A percentile compares a stretch with the other conserved stretches of the same genome.
Conservation (phyloP, 53 echinoderm and acorn worm species). For the Arbacia lixula region DNA sequence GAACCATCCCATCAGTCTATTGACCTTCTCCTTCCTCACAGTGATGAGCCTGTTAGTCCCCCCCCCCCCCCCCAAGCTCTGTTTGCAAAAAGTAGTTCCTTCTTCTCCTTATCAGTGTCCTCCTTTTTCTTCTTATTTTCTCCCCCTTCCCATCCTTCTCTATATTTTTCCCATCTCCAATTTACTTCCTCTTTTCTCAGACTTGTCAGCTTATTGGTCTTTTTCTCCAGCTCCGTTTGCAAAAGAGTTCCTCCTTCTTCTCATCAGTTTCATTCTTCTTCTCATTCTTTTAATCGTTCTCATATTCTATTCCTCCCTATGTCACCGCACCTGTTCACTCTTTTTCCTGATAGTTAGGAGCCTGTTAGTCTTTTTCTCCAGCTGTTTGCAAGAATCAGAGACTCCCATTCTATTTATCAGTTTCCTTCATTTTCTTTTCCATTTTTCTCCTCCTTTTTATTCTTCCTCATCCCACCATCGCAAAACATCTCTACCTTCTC, state of each 20-base stretch:
- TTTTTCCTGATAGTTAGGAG: conserved; percentile 68
- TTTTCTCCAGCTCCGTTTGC: conserved; percentile 73
- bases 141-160: too few species aligned
- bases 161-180: too few species aligned
- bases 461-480: too few species aligned
- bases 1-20: too few species aligned
- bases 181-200: conserved; percentile 82
- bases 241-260: too few species aligned
- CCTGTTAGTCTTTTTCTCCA: conserved; percentile 81
- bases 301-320: not conserved
- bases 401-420: too few species aligned
- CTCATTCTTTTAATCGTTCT: not conserved
- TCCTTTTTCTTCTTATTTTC: not conserved
- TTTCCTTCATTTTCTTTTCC: too few species aligned
- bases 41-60: too few species aligned
- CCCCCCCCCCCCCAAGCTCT: too few species aligned
- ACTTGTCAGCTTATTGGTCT: conserved; percentile 74
- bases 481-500: conserved; percentile 64
- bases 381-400: conserved; percentile 81
- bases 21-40: too few species aligned
- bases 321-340: not conserved
- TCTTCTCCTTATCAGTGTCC: not conserved
- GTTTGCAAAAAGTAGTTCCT: not conserved
- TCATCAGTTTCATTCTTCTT: too few species aligned
- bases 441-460: too few species aligned